Base-by-base conservation (phyloP, 2,113 vertebrate genomes). In the Tinamus guttatus region DNA sequence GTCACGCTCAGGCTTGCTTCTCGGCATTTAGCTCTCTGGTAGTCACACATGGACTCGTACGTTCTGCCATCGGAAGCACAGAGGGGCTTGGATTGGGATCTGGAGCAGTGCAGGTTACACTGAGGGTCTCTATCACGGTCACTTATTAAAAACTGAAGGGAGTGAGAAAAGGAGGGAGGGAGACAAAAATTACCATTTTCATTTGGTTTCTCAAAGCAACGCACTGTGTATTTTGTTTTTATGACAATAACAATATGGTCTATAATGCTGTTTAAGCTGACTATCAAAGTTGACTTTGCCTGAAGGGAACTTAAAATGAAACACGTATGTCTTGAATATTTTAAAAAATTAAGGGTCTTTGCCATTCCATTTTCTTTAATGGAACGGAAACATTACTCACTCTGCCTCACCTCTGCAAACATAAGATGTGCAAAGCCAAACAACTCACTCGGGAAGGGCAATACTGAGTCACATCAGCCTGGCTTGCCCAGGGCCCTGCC, bases 21-120 rank as follows among this genome's bases (percentile, higher is more conserved):
- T 32, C 98, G 99, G 98, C 99, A 99, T 52, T 99, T 99, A 56
- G 99, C 99, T 97, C 98, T 98, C 98, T 99, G 99, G 97, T 99
- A 99, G 69, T 99, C 99, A 6, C 99, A 99, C 98, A 96, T 98
- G 2, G 98, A 99, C 78, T 99, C 99, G 0, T 99, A 99, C 2
- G 98, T 99, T 92, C 98, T 98, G 81, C 99, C 98, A 0, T 99
- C 99, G 0, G 99, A 99, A 59, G 99, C 99, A 38, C 99, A 99
- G 90, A 99, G 98, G 2, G 99, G 98, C 70, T 99, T 99, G 89
- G 98, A 97, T 79, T 98, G 98, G 30, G 98, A 98, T 95, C 98
- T 97, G 62, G 98, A 97, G 98, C 99, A 99, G 68, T 98, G 97
- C 78, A 98, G 97, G 94, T 98, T 98, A 78, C 99, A 99, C 80